phyloP scores from a whole-genome alignment of 2,888 invertebrate genomes.

The Chorisops tibialis region DNA sequence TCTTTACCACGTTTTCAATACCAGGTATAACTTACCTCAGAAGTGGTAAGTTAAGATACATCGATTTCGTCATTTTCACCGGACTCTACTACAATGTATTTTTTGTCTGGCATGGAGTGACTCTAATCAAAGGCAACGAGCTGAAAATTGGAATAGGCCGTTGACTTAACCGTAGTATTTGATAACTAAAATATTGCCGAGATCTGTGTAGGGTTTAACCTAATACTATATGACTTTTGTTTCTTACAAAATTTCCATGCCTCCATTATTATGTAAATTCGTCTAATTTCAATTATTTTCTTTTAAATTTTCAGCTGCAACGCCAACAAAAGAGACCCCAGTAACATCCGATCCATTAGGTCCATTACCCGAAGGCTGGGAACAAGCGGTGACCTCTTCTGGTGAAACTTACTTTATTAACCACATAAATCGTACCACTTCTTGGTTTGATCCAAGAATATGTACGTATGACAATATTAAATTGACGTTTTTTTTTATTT shows the following conservation, averaged over 20 bases:
- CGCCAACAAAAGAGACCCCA: conserved; percentile 32
- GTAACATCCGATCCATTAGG: conserved; percentile 56
- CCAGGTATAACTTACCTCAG: too few relatives aligned
- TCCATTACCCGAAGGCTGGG: conserved; percentile 88
- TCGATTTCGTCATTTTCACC: too few relatives aligned
- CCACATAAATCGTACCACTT: conserved; percentile 89
- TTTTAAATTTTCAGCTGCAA: conserved; percentile 26
- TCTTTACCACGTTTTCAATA: too few relatives aligned
- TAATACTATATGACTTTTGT: background rate
- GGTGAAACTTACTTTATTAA: conserved; percentile 80
- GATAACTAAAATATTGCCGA: background rate
- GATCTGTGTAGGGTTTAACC: background rate
- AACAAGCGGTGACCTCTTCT: conserved; percentile 86
- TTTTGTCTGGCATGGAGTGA: too few relatives aligned
- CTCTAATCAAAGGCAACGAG: too few relatives aligned
- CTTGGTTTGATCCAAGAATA: conserved; percentile 98
- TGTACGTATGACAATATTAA: conserved; percentile 64
- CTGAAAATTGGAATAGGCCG: too few relatives aligned
- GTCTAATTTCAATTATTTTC: background rate
- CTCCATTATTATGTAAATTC: background rate
- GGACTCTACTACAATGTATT: too few relatives aligned
- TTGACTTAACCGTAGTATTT: background rate
- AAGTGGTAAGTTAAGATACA: too few relatives aligned
- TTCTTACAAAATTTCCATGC: background rate
- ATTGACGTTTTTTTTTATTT: background rate